Base-by-base conservation (phyloP, 2,113 vertebrate genomes). In the Bothrops jararaca region DNA sequence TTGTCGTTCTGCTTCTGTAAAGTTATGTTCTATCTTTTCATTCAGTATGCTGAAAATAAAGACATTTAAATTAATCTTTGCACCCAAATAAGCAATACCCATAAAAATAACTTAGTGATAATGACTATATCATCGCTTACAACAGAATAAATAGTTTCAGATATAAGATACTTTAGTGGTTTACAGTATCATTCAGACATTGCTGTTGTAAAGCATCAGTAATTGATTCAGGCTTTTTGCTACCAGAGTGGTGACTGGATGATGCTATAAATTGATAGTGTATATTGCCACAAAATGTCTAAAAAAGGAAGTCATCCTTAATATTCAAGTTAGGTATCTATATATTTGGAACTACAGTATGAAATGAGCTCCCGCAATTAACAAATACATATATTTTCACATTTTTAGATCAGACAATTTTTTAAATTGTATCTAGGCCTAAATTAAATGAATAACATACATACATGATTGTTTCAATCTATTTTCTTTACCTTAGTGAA, bases 401-500 rank as follows among this genome's bases (percentile, higher is more conserved):
- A 34, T 22, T 53, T 92, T 88, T 20, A 91, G 48, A 92, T 53
- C 80, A 3, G 60, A 92, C 26, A 64, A 20, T 20, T 20, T 7
- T 1, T 34, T 80, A 42, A 3, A 10, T n/a, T 93, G 50, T 22
- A 0, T 0, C 85, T 34, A 93, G 86, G 56, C 29, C 85, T 90
- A 90, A 20, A 80, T 80, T 22, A 80, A 80, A 80, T 80, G 6
- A 80, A 42, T 80, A 80, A 80, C 15, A 80, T 80, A 0, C 0
- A 13, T 74, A 89, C 15, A 90, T 22, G 85, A 86, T 95, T 88
- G 88, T 92, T 92, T 94, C 91, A 94, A 42, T 2, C 69, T 54
- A 85, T 91, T 95, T 87, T 92, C 53, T 96, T 97, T 97, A 98
- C 98, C 97, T 98, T 93, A 98, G 95, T 86, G 96, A 98, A 95